Evolutionary conservation across 1,140 invertebrate species (phyloP).

Genomic region (Drosophila watanabei): DNA sequence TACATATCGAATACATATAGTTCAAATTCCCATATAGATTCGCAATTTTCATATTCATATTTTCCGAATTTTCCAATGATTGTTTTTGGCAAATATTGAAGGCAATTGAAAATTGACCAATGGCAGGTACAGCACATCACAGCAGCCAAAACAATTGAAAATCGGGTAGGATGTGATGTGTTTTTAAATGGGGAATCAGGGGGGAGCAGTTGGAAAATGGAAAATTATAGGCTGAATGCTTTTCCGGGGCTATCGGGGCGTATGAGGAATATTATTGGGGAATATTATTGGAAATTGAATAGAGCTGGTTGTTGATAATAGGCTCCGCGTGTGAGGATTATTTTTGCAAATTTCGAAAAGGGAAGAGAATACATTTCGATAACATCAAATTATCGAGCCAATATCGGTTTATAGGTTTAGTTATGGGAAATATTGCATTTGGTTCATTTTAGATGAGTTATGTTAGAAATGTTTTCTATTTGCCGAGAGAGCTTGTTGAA

Average conservation of each 20-base stretch:
- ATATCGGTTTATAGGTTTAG: conserved; percentile 12
- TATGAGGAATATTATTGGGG: conserved; percentile 33
- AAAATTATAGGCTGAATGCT: neutral
- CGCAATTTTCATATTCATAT: conserved; percentile 52
- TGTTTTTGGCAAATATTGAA: conserved; percentile 58
- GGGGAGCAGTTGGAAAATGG: too few species aligned
- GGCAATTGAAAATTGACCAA: conserved; percentile 48
- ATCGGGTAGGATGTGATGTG: neutral
- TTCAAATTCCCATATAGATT: conserved; percentile 34
- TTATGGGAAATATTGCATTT: neutral
- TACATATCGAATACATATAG: conserved; percentile 11
- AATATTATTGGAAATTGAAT: conserved; percentile 41
- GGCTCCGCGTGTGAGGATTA: neutral
- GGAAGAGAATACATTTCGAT: neutral
- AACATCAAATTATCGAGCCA: conserved; percentile 29
- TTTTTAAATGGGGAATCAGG: conserved; percentile 7
- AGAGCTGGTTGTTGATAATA: conserved; percentile 9
- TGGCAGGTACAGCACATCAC: conserved; percentile 51
- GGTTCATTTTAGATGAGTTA: neutral
- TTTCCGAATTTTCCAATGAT: conserved; percentile 51
- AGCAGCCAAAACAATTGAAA: conserved; percentile 37
- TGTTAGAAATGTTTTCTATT: neutral
- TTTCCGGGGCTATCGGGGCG: conserved; percentile 18
- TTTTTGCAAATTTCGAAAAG: neutral
- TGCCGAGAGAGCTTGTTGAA: neutral